Evolutionary conservation across 2,113 vertebrate species (phyloP).

Genomic region (Corapipo altera): DNA sequence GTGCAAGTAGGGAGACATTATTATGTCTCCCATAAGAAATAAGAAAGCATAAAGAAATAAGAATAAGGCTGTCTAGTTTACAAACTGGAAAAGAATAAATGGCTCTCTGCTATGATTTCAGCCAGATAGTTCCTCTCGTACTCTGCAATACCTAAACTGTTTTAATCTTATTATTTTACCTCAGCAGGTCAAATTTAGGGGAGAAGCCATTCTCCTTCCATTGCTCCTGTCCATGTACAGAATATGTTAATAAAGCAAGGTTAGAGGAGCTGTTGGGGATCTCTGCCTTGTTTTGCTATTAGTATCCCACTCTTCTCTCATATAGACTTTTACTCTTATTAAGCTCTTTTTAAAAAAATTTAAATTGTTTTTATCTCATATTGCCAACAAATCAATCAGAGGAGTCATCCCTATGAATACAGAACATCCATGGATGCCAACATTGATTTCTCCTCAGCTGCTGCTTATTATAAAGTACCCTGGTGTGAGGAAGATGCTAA

Average conservation of each 20-base stretch:
- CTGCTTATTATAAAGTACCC: conserved; percentile 69
- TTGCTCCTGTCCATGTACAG: neutral
- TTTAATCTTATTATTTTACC: neutral
- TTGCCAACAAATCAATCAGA: conserved; percentile 60
- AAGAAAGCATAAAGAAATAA: neutral
- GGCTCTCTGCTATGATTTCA: neutral
- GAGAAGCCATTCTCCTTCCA: neutral
- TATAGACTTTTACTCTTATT: neutral
- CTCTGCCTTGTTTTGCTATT: neutral
- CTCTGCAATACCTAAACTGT: neutral
- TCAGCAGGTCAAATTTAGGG: neutral
- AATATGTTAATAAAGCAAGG: neutral
- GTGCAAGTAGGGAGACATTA: neutral
- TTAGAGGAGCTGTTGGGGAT: neutral
- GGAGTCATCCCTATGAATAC: conserved; percentile 44
- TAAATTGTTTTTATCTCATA: conserved; percentile 43
- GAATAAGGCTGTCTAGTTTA: neutral
- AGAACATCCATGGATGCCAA: conserved; percentile 24
- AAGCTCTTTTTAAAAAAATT: neutral
- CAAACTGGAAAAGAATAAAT: neutral
- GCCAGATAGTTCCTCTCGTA: neutral
- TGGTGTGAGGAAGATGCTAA: conserved; percentile 48
- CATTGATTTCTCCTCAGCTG: conserved; percentile 57
- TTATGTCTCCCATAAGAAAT: neutral
- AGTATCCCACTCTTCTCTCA: neutral